Percentiles rank a stretch among this genome's conserved stretches.
phyloP scores from a whole-genome alignment of 2,888 invertebrate genomes.

The Drosophila greeni region DNA sequence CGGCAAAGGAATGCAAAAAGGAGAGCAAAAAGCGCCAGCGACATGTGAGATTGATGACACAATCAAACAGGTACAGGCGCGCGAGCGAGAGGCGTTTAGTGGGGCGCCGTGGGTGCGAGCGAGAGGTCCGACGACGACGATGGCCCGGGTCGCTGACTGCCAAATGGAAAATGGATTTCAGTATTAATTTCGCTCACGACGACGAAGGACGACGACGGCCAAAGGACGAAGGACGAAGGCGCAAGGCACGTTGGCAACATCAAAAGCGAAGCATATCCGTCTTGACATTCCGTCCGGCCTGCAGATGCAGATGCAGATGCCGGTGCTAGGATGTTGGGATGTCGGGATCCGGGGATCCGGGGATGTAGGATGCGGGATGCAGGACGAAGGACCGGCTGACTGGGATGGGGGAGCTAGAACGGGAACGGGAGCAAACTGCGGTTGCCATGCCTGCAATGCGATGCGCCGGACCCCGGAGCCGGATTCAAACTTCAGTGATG shows the following conservation, averaged over 20 bases:
- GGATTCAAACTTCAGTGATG: constrained; percentile 32
- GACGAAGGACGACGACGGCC: constrained; percentile 16
- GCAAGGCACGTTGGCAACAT: constrained; percentile 58
- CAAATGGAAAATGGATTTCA: constrained; percentile 70
- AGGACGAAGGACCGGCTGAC: not conserved
- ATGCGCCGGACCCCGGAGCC: constrained; percentile 39
- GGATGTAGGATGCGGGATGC: constrained; percentile 7
- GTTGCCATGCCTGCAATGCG: constrained; percentile 50
- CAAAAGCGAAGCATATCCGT: constrained; percentile 59
- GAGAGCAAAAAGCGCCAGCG: constrained; percentile 27
- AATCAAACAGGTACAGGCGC: constrained; percentile 49
- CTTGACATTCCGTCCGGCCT: constrained; percentile 51
- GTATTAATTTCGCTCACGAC: constrained; percentile 69
- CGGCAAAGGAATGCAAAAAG: constrained; percentile 12
- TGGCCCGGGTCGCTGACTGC: constrained; percentile 40
- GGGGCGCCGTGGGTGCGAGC: constrained; percentile 7
- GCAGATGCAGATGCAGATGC: constrained; percentile 32
- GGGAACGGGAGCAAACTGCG: constrained; percentile 26
- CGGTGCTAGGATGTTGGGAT: constrained; percentile 3
- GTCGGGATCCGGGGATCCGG: not conserved
- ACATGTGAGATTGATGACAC: constrained; percentile 66
- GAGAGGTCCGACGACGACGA: constrained; percentile 26
- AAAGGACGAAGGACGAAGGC: constrained; percentile 19
- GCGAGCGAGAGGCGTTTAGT: constrained; percentile 7
- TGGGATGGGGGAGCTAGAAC: constrained; percentile 5